A percentile compares a stretch with the other conserved stretches of the same genome.
Evolutionary conservation across 1,140 invertebrate species (phyloP).

Genomic region (Apis cerana): DNA sequence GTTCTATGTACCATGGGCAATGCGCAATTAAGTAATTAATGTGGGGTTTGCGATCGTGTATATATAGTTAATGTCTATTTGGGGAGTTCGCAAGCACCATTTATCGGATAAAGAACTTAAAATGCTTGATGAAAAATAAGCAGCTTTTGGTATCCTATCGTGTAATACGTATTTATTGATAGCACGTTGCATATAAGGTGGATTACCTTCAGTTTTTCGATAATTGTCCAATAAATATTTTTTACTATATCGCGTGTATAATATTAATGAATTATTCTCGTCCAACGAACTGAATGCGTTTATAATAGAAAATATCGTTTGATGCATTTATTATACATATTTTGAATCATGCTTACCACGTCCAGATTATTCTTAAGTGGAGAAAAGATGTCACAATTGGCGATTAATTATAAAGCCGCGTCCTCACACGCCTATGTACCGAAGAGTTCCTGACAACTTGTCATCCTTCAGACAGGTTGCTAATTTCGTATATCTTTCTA

Average conservation of each 20-base stretch:
- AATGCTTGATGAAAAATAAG: conserved; percentile 34
- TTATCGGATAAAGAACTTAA: conserved; percentile 32
- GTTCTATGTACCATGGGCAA: conserved; percentile 44
- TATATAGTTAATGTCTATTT: conserved; percentile 71
- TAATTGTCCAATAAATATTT: conserved; percentile 75
- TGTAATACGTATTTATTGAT: conserved; percentile 77
- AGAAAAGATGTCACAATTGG: background rate
- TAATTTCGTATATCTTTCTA: conserved; percentile 60
- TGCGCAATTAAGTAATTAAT: conserved; percentile 53
- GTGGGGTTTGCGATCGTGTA: conserved; percentile 75
- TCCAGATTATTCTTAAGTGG: background rate
- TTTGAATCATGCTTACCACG: background rate
- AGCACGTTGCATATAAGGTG: conserved; percentile 65
- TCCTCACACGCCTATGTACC: conserved; percentile 71
- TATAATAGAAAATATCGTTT: background rate
- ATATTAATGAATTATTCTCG: background rate
- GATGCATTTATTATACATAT: background rate
- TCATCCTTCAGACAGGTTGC: conserved; percentile 67
- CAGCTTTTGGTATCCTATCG: conserved; percentile 57
- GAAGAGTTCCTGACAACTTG: conserved; percentile 74
- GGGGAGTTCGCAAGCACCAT: conserved; percentile 61
- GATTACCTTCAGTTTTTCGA: conserved; percentile 63
- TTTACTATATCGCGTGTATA: conserved; percentile 63
- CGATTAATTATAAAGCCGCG: conserved; percentile 43
- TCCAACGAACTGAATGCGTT: too few relatives aligned